Conservation (phyloP, 2,113 vertebrate genomes). For the Alligator sinensis region DNA sequence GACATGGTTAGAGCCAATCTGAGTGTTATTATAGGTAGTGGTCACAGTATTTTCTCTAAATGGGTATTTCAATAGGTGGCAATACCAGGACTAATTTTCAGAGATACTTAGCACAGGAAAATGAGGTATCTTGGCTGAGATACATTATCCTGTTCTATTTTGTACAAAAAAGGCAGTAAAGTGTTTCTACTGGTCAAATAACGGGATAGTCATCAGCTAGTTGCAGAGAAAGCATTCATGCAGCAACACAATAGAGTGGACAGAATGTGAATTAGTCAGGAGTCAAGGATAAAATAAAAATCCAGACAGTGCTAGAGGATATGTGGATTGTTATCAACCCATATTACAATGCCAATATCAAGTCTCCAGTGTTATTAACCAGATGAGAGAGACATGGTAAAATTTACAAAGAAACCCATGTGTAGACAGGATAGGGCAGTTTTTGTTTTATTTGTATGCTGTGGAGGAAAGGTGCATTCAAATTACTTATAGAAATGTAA, state of each 20-base stretch:
- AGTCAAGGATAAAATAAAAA: conserved; percentile 24
- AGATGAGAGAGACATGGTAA: neutral
- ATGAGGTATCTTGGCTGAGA: conserved; percentile 27
- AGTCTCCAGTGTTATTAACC: neutral
- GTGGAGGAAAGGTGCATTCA: neutral
- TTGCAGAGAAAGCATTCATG: conserved; percentile 70
- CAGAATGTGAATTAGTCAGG: conserved; percentile 74
- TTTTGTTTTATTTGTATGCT: neutral
- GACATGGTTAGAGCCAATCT: neutral
- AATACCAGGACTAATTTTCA: conserved; percentile 16
- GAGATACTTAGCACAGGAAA: conserved; percentile 20
- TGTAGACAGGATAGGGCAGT: neutral
- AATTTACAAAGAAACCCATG: neutral
- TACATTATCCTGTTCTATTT: conserved; percentile 42
- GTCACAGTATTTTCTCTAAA: conserved; percentile 6
- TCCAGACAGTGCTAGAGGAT: neutral
- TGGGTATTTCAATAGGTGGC: neutral
- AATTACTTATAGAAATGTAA: neutral
- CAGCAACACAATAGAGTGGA: conserved; percentile 53
- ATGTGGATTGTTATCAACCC: neutral
- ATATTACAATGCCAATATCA: rapidly evolving
- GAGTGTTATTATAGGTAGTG: neutral
- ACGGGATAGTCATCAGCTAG: conserved; percentile 62
- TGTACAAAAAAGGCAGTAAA: conserved; percentile 59
- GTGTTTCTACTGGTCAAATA: conserved; percentile 57